These are phyloP conservation scores for Enteromius viviparus DNA, from an alignment of 2,797 vertebrate species.

Conservation along the genomic window DNA sequence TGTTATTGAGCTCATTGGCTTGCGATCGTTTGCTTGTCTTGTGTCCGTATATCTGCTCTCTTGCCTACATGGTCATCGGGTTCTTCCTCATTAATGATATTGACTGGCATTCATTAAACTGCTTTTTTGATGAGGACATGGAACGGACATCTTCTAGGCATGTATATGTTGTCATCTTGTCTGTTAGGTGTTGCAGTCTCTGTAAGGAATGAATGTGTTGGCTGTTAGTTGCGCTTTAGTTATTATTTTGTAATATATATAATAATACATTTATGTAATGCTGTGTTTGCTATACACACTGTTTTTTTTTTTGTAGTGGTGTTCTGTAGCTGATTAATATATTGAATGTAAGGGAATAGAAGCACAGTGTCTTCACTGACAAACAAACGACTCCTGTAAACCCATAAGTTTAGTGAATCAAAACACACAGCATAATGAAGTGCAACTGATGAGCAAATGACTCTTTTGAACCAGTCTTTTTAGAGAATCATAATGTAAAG, in stretches of 20 bases:
- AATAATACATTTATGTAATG: background rate
- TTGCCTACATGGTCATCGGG: background rate
- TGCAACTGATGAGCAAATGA: background rate
- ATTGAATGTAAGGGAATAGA: background rate
- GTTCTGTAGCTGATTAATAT: background rate
- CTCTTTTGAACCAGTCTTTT: background rate
- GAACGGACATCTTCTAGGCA: background rate
- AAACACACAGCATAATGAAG: background rate
- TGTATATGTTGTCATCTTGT: background rate
- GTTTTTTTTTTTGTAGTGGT: background rate
- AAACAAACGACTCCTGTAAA: background rate
- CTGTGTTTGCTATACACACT: background rate
- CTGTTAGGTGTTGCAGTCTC: background rate
- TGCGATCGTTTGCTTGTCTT: constrained; percentile 22
- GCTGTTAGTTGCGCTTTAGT: background rate
- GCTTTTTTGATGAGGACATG: constrained; percentile 10
- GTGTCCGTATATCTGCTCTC: constrained; percentile 16
- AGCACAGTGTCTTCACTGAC: background rate
- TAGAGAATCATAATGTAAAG: background rate
- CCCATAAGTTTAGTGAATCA: background rate
- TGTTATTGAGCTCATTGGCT: constrained; percentile 43
- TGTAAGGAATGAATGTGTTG: background rate
- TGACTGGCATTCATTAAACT: background rate
- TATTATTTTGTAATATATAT: background rate
- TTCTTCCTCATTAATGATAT: constrained; percentile 16